Percentiles rank a stretch among this genome's conserved stretches.
These are phyloP conservation scores for Crotalus adamanteus DNA, from an alignment of 2,797 vertebrate species.

Conservation along the genomic window DNA sequence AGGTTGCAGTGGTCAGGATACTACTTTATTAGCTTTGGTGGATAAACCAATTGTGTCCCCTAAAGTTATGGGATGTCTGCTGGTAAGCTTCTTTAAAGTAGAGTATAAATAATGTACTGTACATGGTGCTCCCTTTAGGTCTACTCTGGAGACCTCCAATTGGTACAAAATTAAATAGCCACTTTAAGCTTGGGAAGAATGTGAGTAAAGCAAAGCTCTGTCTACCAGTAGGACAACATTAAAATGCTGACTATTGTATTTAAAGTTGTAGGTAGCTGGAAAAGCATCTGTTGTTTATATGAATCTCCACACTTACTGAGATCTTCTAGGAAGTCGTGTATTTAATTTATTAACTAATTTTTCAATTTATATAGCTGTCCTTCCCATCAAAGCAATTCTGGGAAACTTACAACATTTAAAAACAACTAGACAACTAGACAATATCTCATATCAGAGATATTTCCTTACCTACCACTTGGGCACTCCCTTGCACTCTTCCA, in stretches of 20 bases:
- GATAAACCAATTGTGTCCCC: background rate
- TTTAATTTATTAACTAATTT: background rate
- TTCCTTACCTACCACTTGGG: too few relatives aligned
- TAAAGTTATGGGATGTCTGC: background rate
- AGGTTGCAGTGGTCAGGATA: background rate
- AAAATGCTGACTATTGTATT: background rate
- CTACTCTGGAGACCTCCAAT: background rate
- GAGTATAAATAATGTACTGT: background rate
- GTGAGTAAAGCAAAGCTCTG: background rate
- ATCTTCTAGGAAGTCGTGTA: background rate
- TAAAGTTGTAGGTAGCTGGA: background rate
- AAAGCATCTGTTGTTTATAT: background rate
- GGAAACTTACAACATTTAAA: background rate
- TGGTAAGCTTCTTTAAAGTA: background rate
- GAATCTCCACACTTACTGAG: background rate
- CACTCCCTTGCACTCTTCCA: too few relatives aligned
- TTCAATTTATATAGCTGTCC: background rate
- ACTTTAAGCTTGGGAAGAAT: background rate
- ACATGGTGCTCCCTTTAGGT: background rate
- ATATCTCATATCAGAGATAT: too few relatives aligned
- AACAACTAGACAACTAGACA: background rate
- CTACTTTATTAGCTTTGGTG: background rate
- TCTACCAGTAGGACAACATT: background rate
- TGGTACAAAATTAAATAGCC: background rate
- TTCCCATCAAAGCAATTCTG: background rate